Evolutionary conservation across 2,888 invertebrate species (phyloP).

Genomic region (Cyaniris semiargus): DNA sequence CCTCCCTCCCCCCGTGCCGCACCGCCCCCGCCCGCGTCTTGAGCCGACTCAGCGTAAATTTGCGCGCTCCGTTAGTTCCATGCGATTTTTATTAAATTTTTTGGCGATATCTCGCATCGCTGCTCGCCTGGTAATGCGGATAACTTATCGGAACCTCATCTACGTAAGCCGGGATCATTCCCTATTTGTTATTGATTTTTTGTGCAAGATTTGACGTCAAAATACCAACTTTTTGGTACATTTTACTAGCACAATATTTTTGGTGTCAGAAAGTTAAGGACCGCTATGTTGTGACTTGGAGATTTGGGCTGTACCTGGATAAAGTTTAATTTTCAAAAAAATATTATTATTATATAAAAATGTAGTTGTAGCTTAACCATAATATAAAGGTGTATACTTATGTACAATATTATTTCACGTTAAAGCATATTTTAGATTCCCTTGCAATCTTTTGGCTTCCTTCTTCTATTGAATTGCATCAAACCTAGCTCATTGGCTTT

Average conservation of each 20-base stretch:
- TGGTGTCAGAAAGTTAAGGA: no score
- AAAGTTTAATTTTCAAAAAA: no score
- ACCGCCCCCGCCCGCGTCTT: constrained; percentile 43
- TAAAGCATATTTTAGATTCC: no score
- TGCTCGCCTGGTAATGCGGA: constrained; percentile 24
- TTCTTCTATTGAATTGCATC: no score
- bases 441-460: background rate
- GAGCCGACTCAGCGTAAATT: constrained; percentile 68
- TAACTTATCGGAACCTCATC: background rate
- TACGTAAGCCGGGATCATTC: background rate
- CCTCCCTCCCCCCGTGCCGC: constrained; percentile 48
- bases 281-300: no score
- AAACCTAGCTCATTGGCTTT: background rate
- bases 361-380: no score
- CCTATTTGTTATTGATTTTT: constrained; percentile 14
- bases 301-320: no score
- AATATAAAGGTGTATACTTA: no score
- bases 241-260: no score
- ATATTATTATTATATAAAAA: no score
- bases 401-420: no score
- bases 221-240: background rate
- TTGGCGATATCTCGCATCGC: constrained; percentile 39
- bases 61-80: constrained; percentile 60
- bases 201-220: background rate
- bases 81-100: constrained; percentile 71